phyloP scores from a whole-genome alignment of 2,888 invertebrate genomes.

The Corbicula japonica region DNA sequence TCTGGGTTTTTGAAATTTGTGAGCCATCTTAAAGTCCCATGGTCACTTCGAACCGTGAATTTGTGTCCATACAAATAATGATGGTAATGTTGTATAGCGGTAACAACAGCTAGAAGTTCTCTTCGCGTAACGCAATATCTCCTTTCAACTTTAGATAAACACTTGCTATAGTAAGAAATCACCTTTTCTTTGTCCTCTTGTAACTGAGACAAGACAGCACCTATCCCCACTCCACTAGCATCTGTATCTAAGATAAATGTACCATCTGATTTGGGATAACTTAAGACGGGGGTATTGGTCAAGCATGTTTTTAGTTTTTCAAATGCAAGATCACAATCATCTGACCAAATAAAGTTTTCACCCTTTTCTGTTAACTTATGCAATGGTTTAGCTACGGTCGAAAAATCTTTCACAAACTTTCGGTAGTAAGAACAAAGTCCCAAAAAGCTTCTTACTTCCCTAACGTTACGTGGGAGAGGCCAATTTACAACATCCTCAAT shows the following conservation, averaged over 20 bases:
- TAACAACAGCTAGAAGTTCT: conserved; percentile 49
- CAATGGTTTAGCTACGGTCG: conserved; percentile 63
- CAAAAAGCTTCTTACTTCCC: conserved; percentile 24
- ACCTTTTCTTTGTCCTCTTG: conserved; percentile 43
- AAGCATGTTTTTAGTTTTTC: conserved; percentile 31
- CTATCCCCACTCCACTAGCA: conserved; percentile 25
- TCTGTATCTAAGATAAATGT: conserved; percentile 40
- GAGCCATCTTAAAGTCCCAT: conserved; percentile 51
- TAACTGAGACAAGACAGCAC: conserved; percentile 40
- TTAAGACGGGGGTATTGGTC: conserved; percentile 35
- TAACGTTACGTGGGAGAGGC: conserved; percentile 8
- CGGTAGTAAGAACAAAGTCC: conserved; percentile 41
- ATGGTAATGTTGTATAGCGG: conserved; percentile 57
- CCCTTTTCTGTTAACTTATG: conserved; percentile 43
- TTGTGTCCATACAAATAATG: conserved; percentile 58
- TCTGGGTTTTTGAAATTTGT: conserved; percentile 47
- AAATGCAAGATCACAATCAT: conserved; percentile 42
- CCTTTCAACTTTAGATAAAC: conserved; percentile 38
- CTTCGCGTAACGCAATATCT: conserved; percentile 46
- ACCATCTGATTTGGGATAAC: conserved; percentile 24
- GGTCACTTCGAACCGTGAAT: conserved; percentile 55
- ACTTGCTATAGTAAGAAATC: conserved; percentile 41
- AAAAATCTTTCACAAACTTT: conserved; percentile 56
- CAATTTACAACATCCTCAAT: conserved; percentile 15
- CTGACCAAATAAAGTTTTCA: conserved; percentile 51